These are phyloP conservation scores for Felis chaus DNA, from an alignment of 2,113 vertebrate species.

Conservation along the genomic window DNA sequence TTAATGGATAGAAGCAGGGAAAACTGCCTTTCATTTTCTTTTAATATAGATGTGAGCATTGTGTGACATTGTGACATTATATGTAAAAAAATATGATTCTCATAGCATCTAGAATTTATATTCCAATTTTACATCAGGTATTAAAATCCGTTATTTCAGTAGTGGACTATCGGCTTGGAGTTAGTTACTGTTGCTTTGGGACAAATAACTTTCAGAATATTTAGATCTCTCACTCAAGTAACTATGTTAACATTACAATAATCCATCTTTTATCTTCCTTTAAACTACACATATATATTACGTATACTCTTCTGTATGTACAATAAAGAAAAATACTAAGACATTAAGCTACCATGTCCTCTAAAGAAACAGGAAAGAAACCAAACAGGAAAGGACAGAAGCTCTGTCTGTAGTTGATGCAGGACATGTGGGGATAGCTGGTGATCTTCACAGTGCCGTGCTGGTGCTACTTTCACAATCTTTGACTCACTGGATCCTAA, in stretches of 20 bases:
- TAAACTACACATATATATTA: neutral
- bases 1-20: neutral
- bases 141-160: constrained; percentile 1
- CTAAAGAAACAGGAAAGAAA: constrained; percentile 28
- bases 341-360: neutral
- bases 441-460: neutral
- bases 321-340: neutral
- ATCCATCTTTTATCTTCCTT: neutral
- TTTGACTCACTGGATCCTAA: neutral
- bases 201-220: neutral
- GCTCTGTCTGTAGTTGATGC: neutral
- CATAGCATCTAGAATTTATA: neutral
- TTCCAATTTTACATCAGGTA: neutral
- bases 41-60: neutral
- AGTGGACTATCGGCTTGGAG: neutral
- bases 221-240: constrained; percentile 8
- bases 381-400: neutral
- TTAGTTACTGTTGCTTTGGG: neutral
- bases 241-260: neutral
- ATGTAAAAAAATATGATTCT: neutral
- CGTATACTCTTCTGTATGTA: neutral
- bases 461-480: neutral
- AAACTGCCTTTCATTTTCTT: constrained; percentile 20
- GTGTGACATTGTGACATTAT: too few relatives aligned
- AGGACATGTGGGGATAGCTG: neutral